Conservation (phyloP, 2,888 invertebrate genomes). For the Sialis lutaria region DNA sequence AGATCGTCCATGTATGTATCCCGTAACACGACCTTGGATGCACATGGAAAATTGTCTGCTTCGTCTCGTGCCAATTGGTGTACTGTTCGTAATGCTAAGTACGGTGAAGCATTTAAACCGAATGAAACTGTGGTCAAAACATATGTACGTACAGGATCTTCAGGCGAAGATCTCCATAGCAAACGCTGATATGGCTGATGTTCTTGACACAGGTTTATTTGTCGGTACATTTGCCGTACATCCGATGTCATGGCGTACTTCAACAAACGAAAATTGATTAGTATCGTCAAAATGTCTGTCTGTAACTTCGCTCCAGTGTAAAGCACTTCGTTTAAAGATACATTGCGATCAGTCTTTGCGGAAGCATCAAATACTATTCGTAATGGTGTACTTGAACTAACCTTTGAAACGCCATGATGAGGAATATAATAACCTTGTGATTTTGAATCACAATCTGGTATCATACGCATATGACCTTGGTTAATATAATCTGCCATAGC, state of each 20-base stretch:
- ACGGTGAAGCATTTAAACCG: too few relatives aligned
- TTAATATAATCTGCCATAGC: not conserved
- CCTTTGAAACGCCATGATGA: not conserved
- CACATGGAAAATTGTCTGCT: slow-evolving; percentile 5
- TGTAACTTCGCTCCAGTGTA: not conserved
- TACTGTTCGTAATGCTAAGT: slow-evolving; percentile 5
- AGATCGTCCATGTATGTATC: slow-evolving; percentile 12
- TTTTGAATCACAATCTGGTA: not conserved
- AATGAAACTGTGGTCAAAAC: too few relatives aligned
- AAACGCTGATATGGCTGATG: too few relatives aligned
- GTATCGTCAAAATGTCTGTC: not conserved
- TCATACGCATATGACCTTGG: not conserved
- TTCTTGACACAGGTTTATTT: too few relatives aligned
- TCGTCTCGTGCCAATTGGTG: slow-evolving; percentile 7
- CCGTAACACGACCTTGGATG: slow-evolving; percentile 6
- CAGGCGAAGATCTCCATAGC: too few relatives aligned
- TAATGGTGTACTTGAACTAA: too few relatives aligned
- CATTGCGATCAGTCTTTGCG: not conserved
- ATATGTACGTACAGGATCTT: too few relatives aligned
- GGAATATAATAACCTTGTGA: slow-evolving; percentile 1
- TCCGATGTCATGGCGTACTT: not conserved
- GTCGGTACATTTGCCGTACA: not conserved
- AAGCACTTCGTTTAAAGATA: not conserved
- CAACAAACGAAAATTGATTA: not conserved
- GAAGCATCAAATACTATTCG: too few relatives aligned